Conservation (phyloP, 2,888 invertebrate species). For the Lithophane semibrunnea region DNA sequence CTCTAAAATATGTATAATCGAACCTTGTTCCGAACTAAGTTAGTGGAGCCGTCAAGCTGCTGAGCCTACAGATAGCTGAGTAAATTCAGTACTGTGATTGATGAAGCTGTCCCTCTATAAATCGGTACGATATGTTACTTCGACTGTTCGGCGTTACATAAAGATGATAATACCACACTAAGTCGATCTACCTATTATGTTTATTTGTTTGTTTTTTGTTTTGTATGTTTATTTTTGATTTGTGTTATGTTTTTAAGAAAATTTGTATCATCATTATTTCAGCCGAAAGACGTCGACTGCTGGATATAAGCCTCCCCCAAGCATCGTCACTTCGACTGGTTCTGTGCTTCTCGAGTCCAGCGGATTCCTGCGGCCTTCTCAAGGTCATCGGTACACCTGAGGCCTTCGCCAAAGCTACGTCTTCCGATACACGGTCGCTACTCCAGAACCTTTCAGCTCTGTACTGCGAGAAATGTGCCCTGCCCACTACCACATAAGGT, state of each 20-base stretch:
- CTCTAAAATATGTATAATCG: conserved; percentile 22
- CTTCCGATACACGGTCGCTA: too few species aligned
- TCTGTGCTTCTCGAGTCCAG: too few species aligned
- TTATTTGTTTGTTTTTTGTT: too few species aligned
- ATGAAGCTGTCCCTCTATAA: conserved; percentile 49
- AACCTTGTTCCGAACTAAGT: conserved; percentile 42
- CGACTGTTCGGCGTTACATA: conserved; percentile 8
- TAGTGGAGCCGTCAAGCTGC: conserved; percentile 40
- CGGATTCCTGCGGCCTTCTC: too few species aligned
- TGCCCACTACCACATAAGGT: too few species aligned
- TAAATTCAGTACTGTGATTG: conserved; percentile 58
- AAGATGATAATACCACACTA: conserved; percentile 48
- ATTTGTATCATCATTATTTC: not conserved
- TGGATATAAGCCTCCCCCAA: not conserved
- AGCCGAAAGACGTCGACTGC: not conserved
- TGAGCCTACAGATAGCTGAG: conserved; percentile 56
- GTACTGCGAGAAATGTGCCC: too few species aligned
- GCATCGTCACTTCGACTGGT: too few species aligned
- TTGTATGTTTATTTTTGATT: too few species aligned
- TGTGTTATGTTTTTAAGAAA: too few species aligned
- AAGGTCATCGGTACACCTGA: too few species aligned
- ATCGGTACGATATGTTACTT: conserved; percentile 53
- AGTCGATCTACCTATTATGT: not conserved
- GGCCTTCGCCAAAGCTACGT: too few species aligned
- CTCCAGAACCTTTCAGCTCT: too few species aligned